Evolutionary conservation across 2,113 vertebrate genomes (phyloP).

Genomic region (Calyptomena viridis): DNA sequence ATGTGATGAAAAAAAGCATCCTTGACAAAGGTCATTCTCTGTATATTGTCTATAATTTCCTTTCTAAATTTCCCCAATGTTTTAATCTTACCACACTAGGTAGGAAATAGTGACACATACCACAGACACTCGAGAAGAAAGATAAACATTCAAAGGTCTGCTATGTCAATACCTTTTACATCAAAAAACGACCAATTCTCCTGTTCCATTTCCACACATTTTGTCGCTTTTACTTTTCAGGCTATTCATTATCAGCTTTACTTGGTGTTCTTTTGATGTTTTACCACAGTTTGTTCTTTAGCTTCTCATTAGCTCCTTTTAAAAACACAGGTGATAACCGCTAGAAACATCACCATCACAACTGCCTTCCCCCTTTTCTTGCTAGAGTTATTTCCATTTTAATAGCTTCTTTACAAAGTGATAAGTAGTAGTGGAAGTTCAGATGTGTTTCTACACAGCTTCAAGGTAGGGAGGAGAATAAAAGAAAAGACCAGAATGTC

Average conservation of each 20-base stretch:
- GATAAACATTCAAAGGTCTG: not conserved
- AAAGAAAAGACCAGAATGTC: not conserved
- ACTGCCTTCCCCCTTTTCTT: not conserved
- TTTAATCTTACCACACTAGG: not conserved
- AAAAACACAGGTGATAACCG: not conserved
- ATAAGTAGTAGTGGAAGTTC: not conserved
- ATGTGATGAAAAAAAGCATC: not conserved
- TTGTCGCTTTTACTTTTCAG: not conserved
- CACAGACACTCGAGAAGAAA: not conserved
- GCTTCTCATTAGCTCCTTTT: not conserved
- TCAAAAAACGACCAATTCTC: not conserved
- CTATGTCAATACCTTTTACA: not conserved
- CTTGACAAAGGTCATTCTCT: not conserved
- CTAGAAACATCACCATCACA: not conserved
- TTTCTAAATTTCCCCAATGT: not conserved
- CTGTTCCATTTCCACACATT: not conserved
- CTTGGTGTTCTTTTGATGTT: not conserved
- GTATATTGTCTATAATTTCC: not conserved
- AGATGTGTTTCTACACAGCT: not conserved
- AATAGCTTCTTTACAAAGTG: not conserved
- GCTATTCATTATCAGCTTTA: not conserved
- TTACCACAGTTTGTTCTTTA: not conserved
- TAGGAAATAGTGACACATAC: not conserved
- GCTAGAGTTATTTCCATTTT: not conserved
- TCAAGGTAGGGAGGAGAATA: not conserved